Evolutionary conservation across 2,113 vertebrate genomes (phyloP).

Genomic region (Barbus barbus): DNA sequence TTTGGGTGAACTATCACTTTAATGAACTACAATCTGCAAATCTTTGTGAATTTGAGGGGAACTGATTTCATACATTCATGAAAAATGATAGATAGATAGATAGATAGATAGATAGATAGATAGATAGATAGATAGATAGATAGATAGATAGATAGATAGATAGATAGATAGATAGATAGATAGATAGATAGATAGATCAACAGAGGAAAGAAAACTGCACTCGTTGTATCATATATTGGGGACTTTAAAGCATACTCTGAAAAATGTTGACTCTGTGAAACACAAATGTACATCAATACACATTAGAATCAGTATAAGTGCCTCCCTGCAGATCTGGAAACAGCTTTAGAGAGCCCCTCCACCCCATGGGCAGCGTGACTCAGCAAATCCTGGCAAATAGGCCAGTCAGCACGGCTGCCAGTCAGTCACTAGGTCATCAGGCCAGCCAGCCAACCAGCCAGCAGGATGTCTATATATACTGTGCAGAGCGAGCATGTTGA

Average conservation of each 20-base stretch:
- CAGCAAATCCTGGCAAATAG: slow-evolving; percentile 41
- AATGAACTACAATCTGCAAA: no score
- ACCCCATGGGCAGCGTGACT: slow-evolving; percentile 35
- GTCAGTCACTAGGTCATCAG: slow-evolving; percentile 45
- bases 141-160: not conserved
- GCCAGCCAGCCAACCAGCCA: slow-evolving; percentile 31
- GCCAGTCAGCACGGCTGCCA: slow-evolving; percentile 45
- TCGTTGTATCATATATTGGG: not conserved
- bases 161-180: not conserved
- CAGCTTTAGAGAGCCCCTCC: slow-evolving; percentile 22
- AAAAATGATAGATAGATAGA: not conserved
- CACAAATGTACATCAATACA: slow-evolving; percentile 23
- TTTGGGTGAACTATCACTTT: no score
- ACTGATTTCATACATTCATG: not conserved
- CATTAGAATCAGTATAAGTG: slow-evolving; percentile 25
- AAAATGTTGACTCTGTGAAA: slow-evolving; percentile 21
- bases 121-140: not conserved
- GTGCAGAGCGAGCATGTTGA: slow-evolving; percentile 2
- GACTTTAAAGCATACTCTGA: not conserved
- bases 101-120: not conserved
- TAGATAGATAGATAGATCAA: not conserved
- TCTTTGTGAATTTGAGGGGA: no score
- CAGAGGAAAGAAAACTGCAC: not conserved
- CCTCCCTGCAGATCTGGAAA: slow-evolving; percentile 35
- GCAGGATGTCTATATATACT: slow-evolving; percentile 37